These are phyloP conservation scores for Neria commutata DNA, from an alignment of 2,888 invertebrate genomes.

Conservation along the genomic window DNA sequence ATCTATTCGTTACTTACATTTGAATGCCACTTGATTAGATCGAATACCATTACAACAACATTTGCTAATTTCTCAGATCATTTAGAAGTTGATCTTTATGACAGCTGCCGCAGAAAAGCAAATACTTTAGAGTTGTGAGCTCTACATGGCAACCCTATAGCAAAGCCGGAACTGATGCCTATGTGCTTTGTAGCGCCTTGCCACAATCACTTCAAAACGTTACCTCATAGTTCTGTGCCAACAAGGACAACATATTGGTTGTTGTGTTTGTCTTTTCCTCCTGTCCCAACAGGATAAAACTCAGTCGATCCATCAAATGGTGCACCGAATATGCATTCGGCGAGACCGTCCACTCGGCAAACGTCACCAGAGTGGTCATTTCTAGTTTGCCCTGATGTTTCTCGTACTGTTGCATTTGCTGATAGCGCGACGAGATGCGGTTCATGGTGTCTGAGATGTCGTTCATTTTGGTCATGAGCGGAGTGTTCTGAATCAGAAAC, in stretches of 20 bases:
- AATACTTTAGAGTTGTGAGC: too few relatives aligned
- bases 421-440: slow-evolving; percentile 67
- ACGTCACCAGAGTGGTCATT: slow-evolving; percentile 71
- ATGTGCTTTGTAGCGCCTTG: too few relatives aligned
- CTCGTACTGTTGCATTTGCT: slow-evolving; percentile 68
- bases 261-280: slow-evolving; percentile 41
- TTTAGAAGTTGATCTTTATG: too few relatives aligned
- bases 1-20: too few relatives aligned
- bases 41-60: too few relatives aligned
- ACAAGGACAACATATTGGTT: slow-evolving; percentile 42
- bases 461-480: slow-evolving; percentile 68
- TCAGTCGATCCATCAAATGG: slow-evolving; percentile 71
- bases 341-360: slow-evolving; percentile 73
- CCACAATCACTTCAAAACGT: slow-evolving; percentile 16
- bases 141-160: too few relatives aligned
- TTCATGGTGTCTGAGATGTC: slow-evolving; percentile 69
- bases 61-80: too few relatives aligned
- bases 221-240: slow-evolving; percentile 52
- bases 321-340: slow-evolving; percentile 71
- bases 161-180: too few relatives aligned
- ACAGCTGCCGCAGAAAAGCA: too few relatives aligned
- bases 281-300: slow-evolving; percentile 67
- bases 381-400: slow-evolving; percentile 66
- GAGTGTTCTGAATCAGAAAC: slow-evolving; percentile 57
- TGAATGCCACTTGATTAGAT: too few relatives aligned